Evolutionary conservation across 2,888 invertebrate genomes (phyloP).

Genomic region (Lymantria monacha): DNA sequence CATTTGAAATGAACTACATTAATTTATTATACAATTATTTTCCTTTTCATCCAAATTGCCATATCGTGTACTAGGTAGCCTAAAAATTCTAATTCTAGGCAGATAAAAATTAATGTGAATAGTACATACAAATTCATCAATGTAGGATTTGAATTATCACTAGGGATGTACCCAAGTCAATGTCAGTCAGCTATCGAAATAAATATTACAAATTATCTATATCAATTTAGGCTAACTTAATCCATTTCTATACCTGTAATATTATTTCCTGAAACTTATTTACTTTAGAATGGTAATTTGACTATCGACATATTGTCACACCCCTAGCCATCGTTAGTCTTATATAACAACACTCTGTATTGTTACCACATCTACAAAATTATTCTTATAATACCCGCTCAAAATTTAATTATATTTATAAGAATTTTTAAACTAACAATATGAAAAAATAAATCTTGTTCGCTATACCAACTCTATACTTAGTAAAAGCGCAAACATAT

Average conservation of each 20-base stretch:
- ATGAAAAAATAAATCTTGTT: too few species aligned
- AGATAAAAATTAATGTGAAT: neutral
- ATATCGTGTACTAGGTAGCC: slow-evolving; percentile 38
- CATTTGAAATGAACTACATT: neutral
- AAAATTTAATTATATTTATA: neutral
- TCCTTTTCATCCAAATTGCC: neutral
- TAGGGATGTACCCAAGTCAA: slow-evolving; percentile 32
- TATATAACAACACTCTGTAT: neutral
- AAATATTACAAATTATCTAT: slow-evolving; percentile 23
- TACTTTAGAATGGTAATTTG: slow-evolving; percentile 20
- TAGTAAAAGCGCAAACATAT: too few species aligned
- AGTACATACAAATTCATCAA: neutral
- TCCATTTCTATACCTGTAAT: slow-evolving; percentile 35
- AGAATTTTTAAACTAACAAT: neutral
- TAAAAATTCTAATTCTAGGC: slow-evolving; percentile 3
- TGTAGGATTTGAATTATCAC: slow-evolving; percentile 4
- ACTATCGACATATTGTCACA: slow-evolving; percentile 23
- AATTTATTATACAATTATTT: neutral
- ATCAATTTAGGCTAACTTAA: slow-evolving; percentile 34
- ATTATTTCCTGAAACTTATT: slow-evolving; percentile 21
- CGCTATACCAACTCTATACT: too few species aligned
- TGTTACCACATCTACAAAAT: neutral
- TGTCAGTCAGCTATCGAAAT: slow-evolving; percentile 23
- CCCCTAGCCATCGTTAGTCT: slow-evolving; percentile 13
- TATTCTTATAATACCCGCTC: neutral